Percentiles rank a stretch among this genome's conserved stretches.
These are phyloP conservation scores for Nematolebias whitei DNA, from an alignment of 2,113 vertebrate genomes.

Conservation along the genomic window DNA sequence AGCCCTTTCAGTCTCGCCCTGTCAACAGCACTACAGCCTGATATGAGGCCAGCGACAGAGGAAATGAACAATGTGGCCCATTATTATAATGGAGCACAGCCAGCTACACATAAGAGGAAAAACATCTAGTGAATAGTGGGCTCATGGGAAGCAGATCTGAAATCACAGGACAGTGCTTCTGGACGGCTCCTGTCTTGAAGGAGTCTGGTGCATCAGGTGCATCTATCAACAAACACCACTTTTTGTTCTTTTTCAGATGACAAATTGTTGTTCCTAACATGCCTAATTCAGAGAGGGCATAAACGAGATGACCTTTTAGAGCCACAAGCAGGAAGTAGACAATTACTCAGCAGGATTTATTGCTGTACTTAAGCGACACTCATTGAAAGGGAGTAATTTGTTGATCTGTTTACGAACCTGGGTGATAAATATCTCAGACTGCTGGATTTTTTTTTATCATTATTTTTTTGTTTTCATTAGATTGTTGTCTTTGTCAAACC, in stretches of 20 bases:
- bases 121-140: constrained; percentile 44
- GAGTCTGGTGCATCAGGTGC: constrained; percentile 8
- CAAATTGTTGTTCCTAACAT: no score
- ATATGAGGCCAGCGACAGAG: constrained; percentile 47
- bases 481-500: neutral
- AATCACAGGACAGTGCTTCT: constrained; percentile 29
- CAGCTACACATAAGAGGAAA: constrained; percentile 43
- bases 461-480: neutral
- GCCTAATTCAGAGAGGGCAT: constrained; percentile 18
- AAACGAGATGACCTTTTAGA: constrained; percentile 11
- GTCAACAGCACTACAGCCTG: constrained; percentile 53
- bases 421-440: constrained; percentile 3
- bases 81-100: constrained; percentile 53
- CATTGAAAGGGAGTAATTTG: constrained; percentile 19
- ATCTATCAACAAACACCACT: neutral
- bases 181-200: constrained; percentile 8
- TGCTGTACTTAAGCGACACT: constrained; percentile 13
- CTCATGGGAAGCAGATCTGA: constrained; percentile 60
- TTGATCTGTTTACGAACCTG: constrained; percentile 13
- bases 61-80: constrained; percentile 54
- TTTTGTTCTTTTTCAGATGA: no score
- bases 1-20: constrained; percentile 46
- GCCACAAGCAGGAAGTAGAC: constrained; percentile 8
- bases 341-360: constrained; percentile 23
- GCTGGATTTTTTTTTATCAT: no score